A percentile compares a stretch with the other conserved stretches of the same genome.
Conservation (phyloP, 2,888 invertebrate genomes). For the Eretmocerus hayati region DNA sequence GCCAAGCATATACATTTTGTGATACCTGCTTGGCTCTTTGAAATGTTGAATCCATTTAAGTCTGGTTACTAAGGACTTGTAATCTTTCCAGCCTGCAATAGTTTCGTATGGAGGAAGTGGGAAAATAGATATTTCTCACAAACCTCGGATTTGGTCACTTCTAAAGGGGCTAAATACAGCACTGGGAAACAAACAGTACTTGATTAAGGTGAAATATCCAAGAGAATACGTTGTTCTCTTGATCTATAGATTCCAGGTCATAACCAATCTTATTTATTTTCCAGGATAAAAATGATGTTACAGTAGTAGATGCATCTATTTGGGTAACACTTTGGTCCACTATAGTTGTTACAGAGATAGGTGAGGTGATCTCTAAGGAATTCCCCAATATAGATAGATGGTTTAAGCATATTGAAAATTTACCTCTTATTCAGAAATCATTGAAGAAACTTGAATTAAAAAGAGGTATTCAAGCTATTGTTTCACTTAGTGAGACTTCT, state of each 20-base stretch:
- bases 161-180: constrained; percentile 54
- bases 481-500: constrained; percentile 33
- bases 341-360: constrained; percentile 53
- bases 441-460: constrained; percentile 33
- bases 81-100: constrained; percentile 55
- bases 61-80: no score
- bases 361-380: constrained; percentile 52
- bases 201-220: constrained; percentile 52
- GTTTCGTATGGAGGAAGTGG: constrained; percentile 50
- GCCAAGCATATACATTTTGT: no score
- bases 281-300: constrained; percentile 52
- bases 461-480: constrained; percentile 35
- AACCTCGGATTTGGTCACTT: constrained; percentile 52
- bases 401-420: constrained; percentile 53
- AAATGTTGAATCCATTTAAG: no score
- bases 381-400: constrained; percentile 55
- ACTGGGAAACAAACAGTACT: constrained; percentile 51
- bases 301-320: constrained; percentile 64
- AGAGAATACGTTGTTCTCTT: constrained; percentile 5
- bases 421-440: constrained; percentile 41
- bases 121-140: constrained; percentile 51
- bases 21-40: no score
- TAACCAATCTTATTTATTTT: constrained; percentile 27
- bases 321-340: constrained; percentile 69
- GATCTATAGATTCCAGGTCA: not conserved